A percentile compares a stretch with the other conserved stretches of the same genome.
These are phyloP conservation scores for Holothuria glaberrima DNA, from an alignment of 35 echinoderm and acorn worm genomes.

Conservation along the genomic window DNA sequence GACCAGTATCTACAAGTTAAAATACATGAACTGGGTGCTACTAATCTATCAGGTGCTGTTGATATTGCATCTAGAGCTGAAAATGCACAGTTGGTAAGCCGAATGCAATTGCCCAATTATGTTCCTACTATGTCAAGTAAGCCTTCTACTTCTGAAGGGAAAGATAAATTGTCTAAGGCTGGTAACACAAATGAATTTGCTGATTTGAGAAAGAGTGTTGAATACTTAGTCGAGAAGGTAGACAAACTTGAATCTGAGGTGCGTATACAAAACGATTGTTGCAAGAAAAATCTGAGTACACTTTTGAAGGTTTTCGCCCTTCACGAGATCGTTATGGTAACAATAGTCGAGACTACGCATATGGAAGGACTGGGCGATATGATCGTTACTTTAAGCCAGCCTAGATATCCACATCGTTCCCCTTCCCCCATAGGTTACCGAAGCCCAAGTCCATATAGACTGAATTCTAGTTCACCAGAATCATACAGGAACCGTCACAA, in stretches of 20 bases:
- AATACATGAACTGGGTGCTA: background rate
- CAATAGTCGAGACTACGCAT: background rate
- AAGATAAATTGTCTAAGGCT: conserved; percentile 7
- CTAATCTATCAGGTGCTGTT: too few relatives aligned
- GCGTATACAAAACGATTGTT: conserved; percentile 12
- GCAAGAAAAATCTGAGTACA: conserved; percentile 5
- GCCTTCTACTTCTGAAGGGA: background rate
- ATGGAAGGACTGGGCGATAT: background rate
- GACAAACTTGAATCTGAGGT: conserved; percentile 26
- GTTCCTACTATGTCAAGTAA: conserved; percentile 13
- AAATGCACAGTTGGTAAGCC: background rate
- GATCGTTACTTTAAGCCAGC: background rate
- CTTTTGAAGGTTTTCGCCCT: background rate
- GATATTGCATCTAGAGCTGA: conserved; percentile 5
- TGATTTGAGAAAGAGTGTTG: background rate
- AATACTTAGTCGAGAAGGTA: background rate
- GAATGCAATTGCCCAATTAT: background rate
- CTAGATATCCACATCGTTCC: conserved; percentile 7
- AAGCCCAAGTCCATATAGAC: background rate
- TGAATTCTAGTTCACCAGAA: background rate
- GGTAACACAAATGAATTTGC: background rate
- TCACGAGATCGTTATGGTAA: background rate
- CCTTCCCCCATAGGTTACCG: background rate
- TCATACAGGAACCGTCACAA: background rate
- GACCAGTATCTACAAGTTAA: too few relatives aligned